Conservation (phyloP, 2,888 invertebrate species). For the Trimorus sp. region DNA sequence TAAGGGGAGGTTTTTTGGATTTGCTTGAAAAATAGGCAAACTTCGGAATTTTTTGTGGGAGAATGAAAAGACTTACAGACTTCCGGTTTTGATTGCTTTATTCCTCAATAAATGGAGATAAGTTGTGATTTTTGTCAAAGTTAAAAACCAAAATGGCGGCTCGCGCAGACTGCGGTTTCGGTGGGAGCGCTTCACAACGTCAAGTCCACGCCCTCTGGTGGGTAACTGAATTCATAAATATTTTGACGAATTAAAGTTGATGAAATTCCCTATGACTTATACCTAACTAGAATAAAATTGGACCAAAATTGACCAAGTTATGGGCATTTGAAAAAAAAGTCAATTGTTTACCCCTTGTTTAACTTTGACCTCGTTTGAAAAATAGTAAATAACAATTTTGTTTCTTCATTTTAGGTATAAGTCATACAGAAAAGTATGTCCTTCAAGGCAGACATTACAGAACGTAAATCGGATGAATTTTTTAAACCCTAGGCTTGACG, state of each 20-base stretch:
- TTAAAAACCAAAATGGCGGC: slow-evolving; percentile 38
- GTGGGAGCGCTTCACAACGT: slow-evolving; percentile 29
- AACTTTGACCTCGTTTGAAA: slow-evolving; percentile 32
- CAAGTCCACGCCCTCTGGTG: slow-evolving; percentile 21
- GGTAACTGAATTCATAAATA: slow-evolving; percentile 36
- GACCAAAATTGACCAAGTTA: slow-evolving; percentile 34
- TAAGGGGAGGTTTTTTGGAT: background rate
- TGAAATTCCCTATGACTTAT: too few species aligned
- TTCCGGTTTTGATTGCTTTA: slow-evolving; percentile 30
- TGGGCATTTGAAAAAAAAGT: slow-evolving; percentile 25
- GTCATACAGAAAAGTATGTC: slow-evolving; percentile 33
- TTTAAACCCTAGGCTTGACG: slow-evolving; percentile 17
- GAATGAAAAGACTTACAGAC: slow-evolving; percentile 35
- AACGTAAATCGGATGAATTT: slow-evolving; percentile 35
- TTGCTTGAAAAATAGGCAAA: slow-evolving; percentile 24
- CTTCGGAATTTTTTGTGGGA: too few species aligned
- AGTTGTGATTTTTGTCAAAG: slow-evolving; percentile 8
- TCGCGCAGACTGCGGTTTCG: slow-evolving; percentile 23
- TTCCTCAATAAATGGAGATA: slow-evolving; percentile 9
- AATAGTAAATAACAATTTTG: slow-evolving; percentile 35
- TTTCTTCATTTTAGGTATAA: slow-evolving; percentile 36
- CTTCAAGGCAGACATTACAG: slow-evolving; percentile 5
- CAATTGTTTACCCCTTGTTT: slow-evolving; percentile 27
- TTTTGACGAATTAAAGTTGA: slow-evolving; percentile 23
- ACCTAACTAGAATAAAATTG: slow-evolving; percentile 30